Evolutionary conservation across 2,797 vertebrate species (phyloP).

Genomic region (Hippocampus kuda): DNA sequence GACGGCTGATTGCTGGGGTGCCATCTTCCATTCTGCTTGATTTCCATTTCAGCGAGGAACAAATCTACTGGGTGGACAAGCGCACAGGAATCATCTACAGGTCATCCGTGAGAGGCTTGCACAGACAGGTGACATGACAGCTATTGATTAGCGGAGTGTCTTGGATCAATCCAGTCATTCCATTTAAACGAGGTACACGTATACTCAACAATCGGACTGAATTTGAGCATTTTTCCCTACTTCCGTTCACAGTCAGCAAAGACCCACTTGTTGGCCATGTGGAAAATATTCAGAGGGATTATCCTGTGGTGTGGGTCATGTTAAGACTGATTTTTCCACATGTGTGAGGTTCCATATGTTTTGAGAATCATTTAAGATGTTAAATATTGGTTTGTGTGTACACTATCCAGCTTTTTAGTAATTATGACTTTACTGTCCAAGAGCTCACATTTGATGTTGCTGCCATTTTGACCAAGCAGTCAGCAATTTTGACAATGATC

Average conservation of each 20-base stretch:
- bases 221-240: background rate
- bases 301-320: too few relatives aligned
- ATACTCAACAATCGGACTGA: background rate
- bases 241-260: background rate
- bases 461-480: background rate
- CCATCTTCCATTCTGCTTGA: conserved; percentile 71
- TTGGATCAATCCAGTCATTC: background rate
- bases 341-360: background rate
- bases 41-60: conserved; percentile 74
- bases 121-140: conserved; percentile 69
- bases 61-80: conserved; percentile 80
- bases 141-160: background rate
- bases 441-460: background rate
- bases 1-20: conserved; percentile 64
- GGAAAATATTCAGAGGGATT: background rate
- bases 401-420: too few relatives aligned
- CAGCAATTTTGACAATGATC: background rate
- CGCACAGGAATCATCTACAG: conserved; percentile 74
- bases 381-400: background rate
- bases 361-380: background rate
- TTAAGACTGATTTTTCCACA: too few relatives aligned
- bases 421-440: background rate
- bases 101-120: conserved; percentile 69
- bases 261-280: background rate
- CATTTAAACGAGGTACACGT: background rate